These are phyloP conservation scores for Oxytorus armatus DNA, from an alignment of 2,888 invertebrate genomes.

Conservation along the genomic window DNA sequence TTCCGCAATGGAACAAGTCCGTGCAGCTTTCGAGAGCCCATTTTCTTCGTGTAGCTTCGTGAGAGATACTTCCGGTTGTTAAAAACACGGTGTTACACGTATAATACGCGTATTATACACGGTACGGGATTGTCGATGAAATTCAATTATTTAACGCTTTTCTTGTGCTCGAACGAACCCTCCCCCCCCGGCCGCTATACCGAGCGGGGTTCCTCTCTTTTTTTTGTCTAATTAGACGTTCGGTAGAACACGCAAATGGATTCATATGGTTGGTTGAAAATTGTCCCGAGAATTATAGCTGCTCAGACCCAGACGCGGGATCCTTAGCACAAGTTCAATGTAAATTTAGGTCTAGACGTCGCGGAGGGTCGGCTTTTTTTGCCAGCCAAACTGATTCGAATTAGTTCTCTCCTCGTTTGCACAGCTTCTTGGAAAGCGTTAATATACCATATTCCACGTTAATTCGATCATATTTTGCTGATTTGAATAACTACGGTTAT, in stretches of 20 bases:
- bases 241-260: not conserved
- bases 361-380: not conserved
- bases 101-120: not conserved
- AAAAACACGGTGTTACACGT: conserved; percentile 14
- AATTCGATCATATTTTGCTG: not conserved
- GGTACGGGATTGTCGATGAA: conserved; percentile 31
- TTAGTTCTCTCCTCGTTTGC: not conserved
- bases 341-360: conserved; percentile 27
- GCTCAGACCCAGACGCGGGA: not conserved
- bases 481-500: not conserved
- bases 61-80: conserved; percentile 52
- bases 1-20: conserved; percentile 59
- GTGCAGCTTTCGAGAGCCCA: conserved; percentile 51
- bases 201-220: conserved; percentile 32
- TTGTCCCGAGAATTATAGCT: not conserved
- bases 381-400: conserved; percentile 1
- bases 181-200: conserved; percentile 15
- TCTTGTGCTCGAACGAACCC: conserved; percentile 14
- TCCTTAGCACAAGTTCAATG: conserved; percentile 35
- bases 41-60: conserved; percentile 32
- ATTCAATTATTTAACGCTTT: conserved; percentile 48
- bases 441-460: not conserved
- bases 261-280: not conserved
- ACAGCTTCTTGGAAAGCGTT: not conserved
- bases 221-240: conserved; percentile 4